Percentiles rank a stretch among this genome's conserved stretches.
These are phyloP conservation scores for Oxyruncus cristatus DNA, from an alignment of 2,113 vertebrate genomes.

Conservation along the genomic window DNA sequence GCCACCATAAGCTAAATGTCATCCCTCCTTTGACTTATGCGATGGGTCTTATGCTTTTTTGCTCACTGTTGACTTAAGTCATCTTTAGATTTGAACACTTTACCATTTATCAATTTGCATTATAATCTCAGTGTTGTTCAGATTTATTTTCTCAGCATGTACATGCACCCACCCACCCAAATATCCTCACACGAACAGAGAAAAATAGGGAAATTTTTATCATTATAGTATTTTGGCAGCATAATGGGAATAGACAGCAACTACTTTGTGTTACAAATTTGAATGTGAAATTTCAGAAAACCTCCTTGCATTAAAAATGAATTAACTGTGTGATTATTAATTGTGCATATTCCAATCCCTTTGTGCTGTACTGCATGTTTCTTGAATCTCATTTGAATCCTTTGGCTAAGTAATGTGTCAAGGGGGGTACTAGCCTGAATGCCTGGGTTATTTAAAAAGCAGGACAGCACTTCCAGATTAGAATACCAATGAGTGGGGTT, in stretches of 20 bases:
- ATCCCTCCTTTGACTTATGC: not conserved
- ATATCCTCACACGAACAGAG: not conserved
- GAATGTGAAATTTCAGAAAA: conserved; percentile 79
- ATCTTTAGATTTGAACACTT: conserved; percentile 24
- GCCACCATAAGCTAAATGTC: not conserved
- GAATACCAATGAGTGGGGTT: conserved; percentile 99
- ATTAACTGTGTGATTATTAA: conserved; percentile 99
- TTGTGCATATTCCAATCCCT: conserved; percentile 98
- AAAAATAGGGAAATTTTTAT: conserved; percentile 56
- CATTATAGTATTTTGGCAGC: conserved; percentile 63
- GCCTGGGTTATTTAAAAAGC: conserved; percentile 99
- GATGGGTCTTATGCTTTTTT: not conserved
- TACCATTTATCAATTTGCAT: conserved; percentile 9
- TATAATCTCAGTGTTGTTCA: conserved; percentile 19
- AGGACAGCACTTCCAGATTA: conserved; percentile 90
- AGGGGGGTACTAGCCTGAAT: conserved; percentile 92
- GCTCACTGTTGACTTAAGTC: not conserved
- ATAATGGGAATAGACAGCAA: conserved; percentile 72
- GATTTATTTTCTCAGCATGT: not conserved
- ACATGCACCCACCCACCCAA: not conserved
- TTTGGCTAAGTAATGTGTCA: conserved; percentile 97
- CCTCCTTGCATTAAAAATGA: conserved; percentile 93
- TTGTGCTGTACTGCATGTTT: conserved; percentile 96
- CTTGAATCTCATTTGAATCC: conserved; percentile 98
- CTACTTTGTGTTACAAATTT: conserved; percentile 75